A percentile compares a stretch with the other conserved stretches of the same genome.
These are phyloP conservation scores for Sarcophaga carnaria DNA, from an alignment of 2,888 invertebrate species.

Conservation along the genomic window DNA sequence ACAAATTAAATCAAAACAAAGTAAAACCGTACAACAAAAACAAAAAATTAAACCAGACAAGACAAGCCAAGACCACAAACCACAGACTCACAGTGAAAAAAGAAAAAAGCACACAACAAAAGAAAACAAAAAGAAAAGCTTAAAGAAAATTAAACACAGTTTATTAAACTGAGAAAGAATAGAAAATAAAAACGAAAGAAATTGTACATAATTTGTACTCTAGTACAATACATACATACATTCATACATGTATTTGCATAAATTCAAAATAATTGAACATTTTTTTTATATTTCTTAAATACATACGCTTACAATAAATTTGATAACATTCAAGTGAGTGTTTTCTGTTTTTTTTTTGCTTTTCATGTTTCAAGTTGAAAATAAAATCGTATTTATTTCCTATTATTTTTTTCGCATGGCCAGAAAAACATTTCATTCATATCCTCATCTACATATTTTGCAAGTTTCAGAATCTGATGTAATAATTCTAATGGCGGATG, in stretches of 20 bases:
- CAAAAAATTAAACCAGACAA: neutral
- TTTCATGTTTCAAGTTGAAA: neutral
- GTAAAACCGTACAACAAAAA: neutral
- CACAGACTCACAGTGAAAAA: conserved; percentile 14
- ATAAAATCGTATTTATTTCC: neutral
- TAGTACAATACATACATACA: too few relatives aligned
- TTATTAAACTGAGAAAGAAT: too few relatives aligned
- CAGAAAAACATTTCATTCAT: neutral
- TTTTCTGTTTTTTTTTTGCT: too few relatives aligned
- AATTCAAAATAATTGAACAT: neutral
- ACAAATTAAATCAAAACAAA: conserved; percentile 30
- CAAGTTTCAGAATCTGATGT: neutral
- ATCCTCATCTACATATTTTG: neutral
- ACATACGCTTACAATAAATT: neutral
- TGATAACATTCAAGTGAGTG: neutral
- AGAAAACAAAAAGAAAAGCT: conserved; percentile 1
- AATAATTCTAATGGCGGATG: neutral
- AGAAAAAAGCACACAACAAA: neutral
- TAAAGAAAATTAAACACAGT: neutral
- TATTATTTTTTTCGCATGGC: neutral
- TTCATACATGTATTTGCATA: neutral
- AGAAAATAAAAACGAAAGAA: too few relatives aligned
- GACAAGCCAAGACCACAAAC: conserved; percentile 13
- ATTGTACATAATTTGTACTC: too few relatives aligned
- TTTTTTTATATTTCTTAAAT: neutral